Conservation (phyloP, 1,140 invertebrate genomes). For the Linepithema humile region DNA sequence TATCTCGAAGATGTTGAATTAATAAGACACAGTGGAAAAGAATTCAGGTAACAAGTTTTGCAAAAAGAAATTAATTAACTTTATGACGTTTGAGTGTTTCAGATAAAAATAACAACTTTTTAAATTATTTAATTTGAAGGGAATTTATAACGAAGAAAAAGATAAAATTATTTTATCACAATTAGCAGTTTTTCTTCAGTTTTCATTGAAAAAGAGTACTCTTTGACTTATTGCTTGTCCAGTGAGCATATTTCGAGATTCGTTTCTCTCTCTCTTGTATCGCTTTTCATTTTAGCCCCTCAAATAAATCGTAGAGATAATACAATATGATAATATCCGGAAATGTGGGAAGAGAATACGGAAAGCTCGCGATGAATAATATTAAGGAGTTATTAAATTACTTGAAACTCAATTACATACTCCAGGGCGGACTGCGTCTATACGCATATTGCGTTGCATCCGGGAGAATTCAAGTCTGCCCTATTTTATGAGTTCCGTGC, state of each 20-base stretch:
- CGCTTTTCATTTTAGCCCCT: not conserved
- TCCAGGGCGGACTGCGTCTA: not conserved
- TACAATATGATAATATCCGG: slow-evolving; percentile 26
- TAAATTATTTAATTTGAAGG: not conserved
- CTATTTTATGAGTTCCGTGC: slow-evolving; percentile 22
- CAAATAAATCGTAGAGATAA: slow-evolving; percentile 31
- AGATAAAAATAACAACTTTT: too few relatives aligned
- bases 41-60: too few relatives aligned
- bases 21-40: not conserved
- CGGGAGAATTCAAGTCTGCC: not conserved
- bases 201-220: too few relatives aligned
- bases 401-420: slow-evolving; percentile 43
- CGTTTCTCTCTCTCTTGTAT: not conserved
- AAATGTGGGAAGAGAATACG: not conserved
- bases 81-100: too few relatives aligned
- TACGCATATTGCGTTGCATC: not conserved
- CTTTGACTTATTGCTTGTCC: not conserved
- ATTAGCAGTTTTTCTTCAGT: too few relatives aligned
- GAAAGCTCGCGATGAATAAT: slow-evolving; percentile 36
- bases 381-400: slow-evolving; percentile 60
- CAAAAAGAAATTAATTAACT: not conserved
- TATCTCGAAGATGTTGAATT: not conserved
- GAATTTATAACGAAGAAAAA: not conserved
- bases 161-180: not conserved
- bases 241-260: not conserved